Base-by-base conservation (phyloP, 2,797 vertebrate genomes). In the Amniataba percoides region DNA sequence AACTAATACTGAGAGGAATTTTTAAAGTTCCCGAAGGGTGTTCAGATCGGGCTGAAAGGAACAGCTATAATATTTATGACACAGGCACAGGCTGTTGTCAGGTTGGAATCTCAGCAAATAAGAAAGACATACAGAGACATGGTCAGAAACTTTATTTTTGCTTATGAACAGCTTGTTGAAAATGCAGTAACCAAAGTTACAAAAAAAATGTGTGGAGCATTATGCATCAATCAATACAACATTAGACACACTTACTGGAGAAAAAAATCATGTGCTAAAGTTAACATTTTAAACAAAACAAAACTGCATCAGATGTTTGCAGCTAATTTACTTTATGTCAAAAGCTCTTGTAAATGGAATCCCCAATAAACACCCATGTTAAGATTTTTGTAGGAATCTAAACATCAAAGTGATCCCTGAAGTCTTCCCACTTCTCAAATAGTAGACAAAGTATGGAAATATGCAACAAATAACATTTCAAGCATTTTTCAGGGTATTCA, bases 91-190 rank as follows among this genome's bases (percentile, higher is more conserved):
- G 42, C 5, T 13, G 5, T 15, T 16, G 52, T 36, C 48, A 68
- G 0, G 8, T 15, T 61, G 48, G 25, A 16, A 58, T 25, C 5
- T 31, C 8, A 63, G 71, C 14, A 48, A 55, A 7, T 18, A 51
- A 66, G 4, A 65, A 62, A 78, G 3, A 56, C 10, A 39, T 3
- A 27, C 60, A 67, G 12, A 85, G 57, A 65, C 13, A 27, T n/a
- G 21, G 6, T 58, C 11, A 25, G 7, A 71, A 65, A 57, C 23
- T 80, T 88, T 90, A 81, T 87, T 82, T 80, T 27, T 14, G 31
- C 11, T 4, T 9, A 57, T 65, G 4, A 61, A 63, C 7, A 57
- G 23, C 2, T 52, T 42, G 3, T 18, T 19, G 0, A 34, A 74
- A 5, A 31, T 52, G 12, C 21, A 63, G 3, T 23, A 2, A 48